phyloP scores from a whole-genome alignment of 1,140 invertebrate genomes.

The Pseudachorutes palmiensis region DNA sequence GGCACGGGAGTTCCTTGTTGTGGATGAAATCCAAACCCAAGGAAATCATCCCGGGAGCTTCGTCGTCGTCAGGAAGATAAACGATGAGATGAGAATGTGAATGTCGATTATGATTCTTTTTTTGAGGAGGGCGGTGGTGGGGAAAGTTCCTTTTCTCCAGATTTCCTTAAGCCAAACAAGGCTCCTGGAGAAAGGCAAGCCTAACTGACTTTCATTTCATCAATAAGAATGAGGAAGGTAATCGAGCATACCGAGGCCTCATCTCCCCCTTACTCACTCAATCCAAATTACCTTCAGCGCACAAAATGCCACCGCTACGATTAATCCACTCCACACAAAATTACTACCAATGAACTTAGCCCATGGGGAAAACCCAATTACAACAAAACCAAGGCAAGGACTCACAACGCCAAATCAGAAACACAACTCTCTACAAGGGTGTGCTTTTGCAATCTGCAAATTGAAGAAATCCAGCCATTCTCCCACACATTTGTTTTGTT shows the following conservation, averaged over 20 bases:
- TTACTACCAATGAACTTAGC: conserved; percentile 2
- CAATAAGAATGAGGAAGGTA: conserved; percentile 9
- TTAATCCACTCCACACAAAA: conserved; percentile 5
- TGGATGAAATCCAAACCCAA: neutral
- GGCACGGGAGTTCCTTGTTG: neutral
- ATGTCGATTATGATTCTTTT: conserved; percentile 12
- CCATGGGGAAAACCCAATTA: neutral
- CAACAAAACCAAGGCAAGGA: neutral
- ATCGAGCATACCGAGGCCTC: conserved; percentile 4
- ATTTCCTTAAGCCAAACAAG: neutral
- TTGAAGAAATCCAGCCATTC: no score
- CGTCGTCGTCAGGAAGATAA: neutral
- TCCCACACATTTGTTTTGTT: no score
- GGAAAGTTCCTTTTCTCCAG: no score
- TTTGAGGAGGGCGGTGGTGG: neutral
- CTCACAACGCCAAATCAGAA: neutral
- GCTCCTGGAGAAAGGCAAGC: no score
- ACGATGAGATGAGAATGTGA: conserved; percentile 6
- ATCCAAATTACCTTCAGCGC: neutral
- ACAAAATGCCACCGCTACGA: conserved; percentile 1
- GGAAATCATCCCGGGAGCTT: conserved; percentile 20
- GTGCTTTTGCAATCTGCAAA: no score
- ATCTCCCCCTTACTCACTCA: neutral
- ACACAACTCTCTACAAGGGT: neutral
- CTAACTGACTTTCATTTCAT: conserved; percentile 11